Conservation (phyloP, 2,797 vertebrate genomes). For the Perdix hodgsoniae region DNA sequence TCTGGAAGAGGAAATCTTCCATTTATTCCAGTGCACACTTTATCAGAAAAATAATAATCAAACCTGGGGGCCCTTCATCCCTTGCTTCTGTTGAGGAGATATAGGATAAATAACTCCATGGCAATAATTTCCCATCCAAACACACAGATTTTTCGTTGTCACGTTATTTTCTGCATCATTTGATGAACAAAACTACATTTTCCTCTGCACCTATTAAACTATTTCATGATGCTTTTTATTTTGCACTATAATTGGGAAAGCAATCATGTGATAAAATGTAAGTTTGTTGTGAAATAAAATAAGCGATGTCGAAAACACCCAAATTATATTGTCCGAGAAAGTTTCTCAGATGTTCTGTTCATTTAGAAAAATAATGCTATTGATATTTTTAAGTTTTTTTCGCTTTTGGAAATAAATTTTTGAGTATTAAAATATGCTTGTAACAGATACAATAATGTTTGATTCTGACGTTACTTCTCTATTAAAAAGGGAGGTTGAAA, state of each 20-base stretch:
- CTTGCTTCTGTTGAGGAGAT: background rate
- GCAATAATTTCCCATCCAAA: constrained; percentile 48
- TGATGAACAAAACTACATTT: constrained; percentile 80
- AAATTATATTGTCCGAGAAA: constrained; percentile 66
- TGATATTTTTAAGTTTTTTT: constrained; percentile 41
- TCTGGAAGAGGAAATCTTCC: constrained; percentile 39
- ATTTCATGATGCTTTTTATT: constrained; percentile 82
- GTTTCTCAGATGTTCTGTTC: constrained; percentile 50
- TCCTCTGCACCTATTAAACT: constrained; percentile 79
- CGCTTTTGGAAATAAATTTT: background rate
- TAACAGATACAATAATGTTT: background rate
- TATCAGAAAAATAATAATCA: constrained; percentile 62
- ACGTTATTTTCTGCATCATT: constrained; percentile 83
- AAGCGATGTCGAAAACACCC: constrained; percentile 64
- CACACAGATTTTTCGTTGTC: constrained; percentile 51
- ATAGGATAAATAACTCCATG: constrained; percentile 8
- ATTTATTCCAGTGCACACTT: constrained; percentile 27
- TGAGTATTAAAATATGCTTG: background rate
- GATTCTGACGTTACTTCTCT: background rate
- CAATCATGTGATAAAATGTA: constrained; percentile 79
- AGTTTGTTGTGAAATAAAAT: constrained; percentile 75
- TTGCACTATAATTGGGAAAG: constrained; percentile 80
- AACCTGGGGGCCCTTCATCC: constrained; percentile 14
- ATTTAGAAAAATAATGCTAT: background rate
- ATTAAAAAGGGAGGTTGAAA: background rate